Evolutionary conservation across 2,113 vertebrate genomes (phyloP).

Genomic region (Hylia prasina): DNA sequence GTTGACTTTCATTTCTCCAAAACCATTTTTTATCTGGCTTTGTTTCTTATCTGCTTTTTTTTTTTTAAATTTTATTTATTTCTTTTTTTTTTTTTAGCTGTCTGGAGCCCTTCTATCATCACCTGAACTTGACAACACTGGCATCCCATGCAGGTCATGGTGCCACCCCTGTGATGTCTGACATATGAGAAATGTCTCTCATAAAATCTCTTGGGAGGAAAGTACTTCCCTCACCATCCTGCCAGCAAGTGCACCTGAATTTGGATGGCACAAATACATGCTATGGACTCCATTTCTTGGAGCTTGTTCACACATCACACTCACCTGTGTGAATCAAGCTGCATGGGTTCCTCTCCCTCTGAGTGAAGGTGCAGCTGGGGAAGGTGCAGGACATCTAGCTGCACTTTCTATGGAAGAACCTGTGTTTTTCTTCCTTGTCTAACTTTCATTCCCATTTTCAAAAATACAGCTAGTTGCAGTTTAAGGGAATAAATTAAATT

Average conservation of each 20-base stretch:
- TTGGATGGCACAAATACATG: background rate
- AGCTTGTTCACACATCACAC: background rate
- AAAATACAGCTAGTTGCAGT: background rate
- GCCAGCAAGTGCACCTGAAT: background rate
- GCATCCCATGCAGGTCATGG: fast-evolving
- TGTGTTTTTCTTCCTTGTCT: background rate
- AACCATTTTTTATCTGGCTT: background rate
- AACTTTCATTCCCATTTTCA: background rate
- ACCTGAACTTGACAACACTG: background rate
- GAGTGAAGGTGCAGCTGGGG: background rate
- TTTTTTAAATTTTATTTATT: background rate
- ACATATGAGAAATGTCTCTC: background rate
- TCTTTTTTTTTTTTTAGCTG: background rate
- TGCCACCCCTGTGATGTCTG: background rate
- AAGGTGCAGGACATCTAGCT: background rate
- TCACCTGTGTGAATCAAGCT: background rate
- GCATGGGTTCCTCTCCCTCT: background rate
- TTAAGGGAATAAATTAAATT: background rate
- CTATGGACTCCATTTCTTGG: background rate
- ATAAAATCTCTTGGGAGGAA: background rate
- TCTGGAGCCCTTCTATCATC: background rate
- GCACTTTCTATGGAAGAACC: background rate
- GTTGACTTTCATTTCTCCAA: background rate
- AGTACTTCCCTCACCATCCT: background rate
- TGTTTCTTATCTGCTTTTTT: background rate